phyloP scores from a whole-genome alignment of 2,113 vertebrate genomes.

The Chrysemys picta region DNA sequence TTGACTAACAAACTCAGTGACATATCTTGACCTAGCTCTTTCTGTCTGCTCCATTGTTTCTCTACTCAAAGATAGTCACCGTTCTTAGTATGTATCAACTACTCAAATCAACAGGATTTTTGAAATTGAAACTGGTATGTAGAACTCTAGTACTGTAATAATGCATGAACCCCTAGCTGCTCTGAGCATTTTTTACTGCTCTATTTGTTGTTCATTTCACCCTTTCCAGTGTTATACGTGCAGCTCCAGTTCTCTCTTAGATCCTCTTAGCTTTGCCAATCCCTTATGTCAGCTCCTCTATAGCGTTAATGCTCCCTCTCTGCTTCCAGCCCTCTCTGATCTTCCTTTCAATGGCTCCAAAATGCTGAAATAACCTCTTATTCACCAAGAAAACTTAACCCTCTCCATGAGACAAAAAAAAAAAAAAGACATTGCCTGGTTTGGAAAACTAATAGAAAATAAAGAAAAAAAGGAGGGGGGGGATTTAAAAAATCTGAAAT shows the following conservation, averaged over 20 bases:
- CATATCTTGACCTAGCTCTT: not conserved
- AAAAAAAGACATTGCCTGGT: not conserved
- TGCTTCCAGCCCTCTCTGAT: rapidly evolving
- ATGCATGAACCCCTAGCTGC: too few relatives aligned
- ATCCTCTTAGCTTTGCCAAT: not conserved
- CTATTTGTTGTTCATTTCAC: not conserved
- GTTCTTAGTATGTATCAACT: not conserved
- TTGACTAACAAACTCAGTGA: not conserved
- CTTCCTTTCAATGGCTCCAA: rapidly evolving
- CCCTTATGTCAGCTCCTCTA: not conserved
- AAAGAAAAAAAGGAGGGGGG: too few relatives aligned
- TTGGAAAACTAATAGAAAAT: too few relatives aligned
- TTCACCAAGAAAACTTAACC: rapidly evolving
- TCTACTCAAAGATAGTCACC: not conserved
- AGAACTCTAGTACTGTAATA: not conserved
- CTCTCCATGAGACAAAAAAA: not conserved
- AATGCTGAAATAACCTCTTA: not conserved
- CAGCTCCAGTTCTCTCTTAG: too few relatives aligned
- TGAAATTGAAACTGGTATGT: not conserved
- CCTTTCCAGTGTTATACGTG: rapidly evolving
- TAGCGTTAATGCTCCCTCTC: not conserved
- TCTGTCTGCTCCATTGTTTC: not conserved
- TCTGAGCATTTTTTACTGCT: too few relatives aligned
- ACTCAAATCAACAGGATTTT: not conserved
- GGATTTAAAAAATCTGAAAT: too few relatives aligned